Evolutionary conservation across 1,140 invertebrate species (phyloP).

Genomic region (Drosophila parabipectinata): DNA sequence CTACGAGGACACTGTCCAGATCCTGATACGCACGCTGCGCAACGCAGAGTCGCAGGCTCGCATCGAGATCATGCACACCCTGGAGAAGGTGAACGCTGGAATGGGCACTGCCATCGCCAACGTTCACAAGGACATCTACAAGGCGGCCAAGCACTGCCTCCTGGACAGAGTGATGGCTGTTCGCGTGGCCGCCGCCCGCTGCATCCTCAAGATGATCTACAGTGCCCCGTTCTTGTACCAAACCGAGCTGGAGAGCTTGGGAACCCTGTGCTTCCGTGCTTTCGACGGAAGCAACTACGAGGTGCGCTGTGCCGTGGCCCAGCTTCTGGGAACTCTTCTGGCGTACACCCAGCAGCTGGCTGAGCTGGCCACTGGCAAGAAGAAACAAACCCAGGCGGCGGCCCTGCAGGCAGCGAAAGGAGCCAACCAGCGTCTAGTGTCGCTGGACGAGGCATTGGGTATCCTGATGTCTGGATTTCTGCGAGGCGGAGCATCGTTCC

Average conservation of each 20-base stretch:
- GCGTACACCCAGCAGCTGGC: constrained; percentile 90
- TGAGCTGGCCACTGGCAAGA: constrained; percentile 60
- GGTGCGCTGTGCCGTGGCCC: constrained; percentile 95
- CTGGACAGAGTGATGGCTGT: constrained; percentile 96
- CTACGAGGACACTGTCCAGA: constrained; percentile 98
- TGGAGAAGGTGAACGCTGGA: constrained; percentile 95
- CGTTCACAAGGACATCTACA: constrained; percentile 96
- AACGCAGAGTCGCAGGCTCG: constrained; percentile 98
- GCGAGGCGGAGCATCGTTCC: constrained; percentile 96
- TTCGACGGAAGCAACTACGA: constrained; percentile 98
- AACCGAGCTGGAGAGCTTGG: constrained; percentile 94
- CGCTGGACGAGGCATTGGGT: constrained; percentile 95
- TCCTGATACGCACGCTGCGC: constrained; percentile 95
- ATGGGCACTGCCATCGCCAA: constrained; percentile 94
- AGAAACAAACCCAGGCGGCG: constrained; percentile 48
- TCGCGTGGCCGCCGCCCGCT: constrained; percentile 94
- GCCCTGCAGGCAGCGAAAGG: constrained; percentile 64
- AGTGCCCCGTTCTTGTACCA: constrained; percentile 95
- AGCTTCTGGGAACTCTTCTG: constrained; percentile 92
- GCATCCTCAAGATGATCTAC: constrained; percentile 94
- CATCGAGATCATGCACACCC: constrained; percentile 97
- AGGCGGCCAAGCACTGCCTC: constrained; percentile 92
- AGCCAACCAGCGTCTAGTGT: constrained; percentile 85
- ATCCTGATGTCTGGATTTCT: constrained; percentile 98
- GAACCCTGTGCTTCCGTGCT: constrained; percentile 94